Conservation (phyloP, 2,113 vertebrate genomes). For the Hydropotes inermis region DNA sequence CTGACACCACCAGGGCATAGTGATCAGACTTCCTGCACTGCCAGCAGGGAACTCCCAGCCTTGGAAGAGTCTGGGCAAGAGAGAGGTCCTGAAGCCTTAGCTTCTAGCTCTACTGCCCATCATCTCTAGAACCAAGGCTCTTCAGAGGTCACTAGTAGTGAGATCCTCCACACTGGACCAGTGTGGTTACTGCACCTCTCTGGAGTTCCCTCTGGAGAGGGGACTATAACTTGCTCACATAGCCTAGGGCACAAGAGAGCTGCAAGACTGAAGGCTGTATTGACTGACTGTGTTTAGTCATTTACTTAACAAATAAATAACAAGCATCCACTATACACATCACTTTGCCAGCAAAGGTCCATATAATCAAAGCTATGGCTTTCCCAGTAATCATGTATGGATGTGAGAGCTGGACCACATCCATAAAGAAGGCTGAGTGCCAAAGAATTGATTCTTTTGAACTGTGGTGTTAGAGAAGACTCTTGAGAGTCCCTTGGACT, state of each 20-base stretch:
- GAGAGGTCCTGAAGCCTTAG: neutral
- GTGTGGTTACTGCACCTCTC: neutral
- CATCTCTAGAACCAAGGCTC: neutral
- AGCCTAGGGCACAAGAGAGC: neutral
- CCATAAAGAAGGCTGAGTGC: neutral
- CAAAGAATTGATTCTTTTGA: neutral
- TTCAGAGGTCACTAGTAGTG: neutral
- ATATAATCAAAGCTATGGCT: neutral
- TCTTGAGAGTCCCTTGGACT: neutral
- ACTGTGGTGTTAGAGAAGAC: neutral
- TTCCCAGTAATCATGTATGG: neutral
- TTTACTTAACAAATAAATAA: neutral
- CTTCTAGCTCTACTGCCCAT: neutral
- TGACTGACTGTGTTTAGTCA: neutral
- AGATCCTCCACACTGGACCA: neutral
- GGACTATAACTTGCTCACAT: neutral
- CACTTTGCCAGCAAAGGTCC: neutral
- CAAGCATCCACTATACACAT: neutral
- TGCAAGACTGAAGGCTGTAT: neutral
- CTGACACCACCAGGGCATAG: neutral
- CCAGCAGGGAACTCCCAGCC: neutral
- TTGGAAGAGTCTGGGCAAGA: neutral
- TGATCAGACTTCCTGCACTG: neutral
- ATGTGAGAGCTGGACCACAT: neutral
- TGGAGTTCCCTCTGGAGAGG: neutral